Evolutionary conservation across 2,888 invertebrate species (phyloP), one percentile per base, ranked within the genome.

Genomic region (Acrobasis repandana): DNA sequence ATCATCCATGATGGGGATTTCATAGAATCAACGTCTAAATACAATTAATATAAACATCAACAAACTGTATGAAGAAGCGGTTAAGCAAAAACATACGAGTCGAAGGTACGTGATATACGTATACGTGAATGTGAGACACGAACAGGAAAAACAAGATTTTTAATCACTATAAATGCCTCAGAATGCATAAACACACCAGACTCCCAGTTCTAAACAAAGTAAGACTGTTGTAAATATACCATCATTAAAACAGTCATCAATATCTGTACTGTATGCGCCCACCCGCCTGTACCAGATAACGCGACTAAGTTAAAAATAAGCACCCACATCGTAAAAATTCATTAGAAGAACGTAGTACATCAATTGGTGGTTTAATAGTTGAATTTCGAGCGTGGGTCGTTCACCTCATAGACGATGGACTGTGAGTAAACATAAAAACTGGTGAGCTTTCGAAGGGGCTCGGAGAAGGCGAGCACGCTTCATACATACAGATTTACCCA

Each of bases 211-310:
- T 57, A 65, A 72, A 70, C 68, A 71, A 65, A 69, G 62, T 65
- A 65, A 58, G 58, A 20, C 61, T 36, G 70, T 65, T 65, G 72
- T 69, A 72, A 76, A 70, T 68, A 68, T 68, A 65, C 67, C 70
- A 71, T 70, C 78, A 78, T 82, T 80, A 82, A 80, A 83, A 74
- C 68, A 74, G 72, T 75, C 77, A 69, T 82, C 73, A 77, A 77
- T 73, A 62, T 43, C 63, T 63, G 65, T 63, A 73, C 76, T 79
- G 79, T 82, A 80, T 83, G 82, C 79, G 28, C 28, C 28, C 28
- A 28, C 28, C 28, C 81, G 74, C 71, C 67, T 67, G 58, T 60
- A 64, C 67, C 36, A 60, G 56, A 58, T 61, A 62, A 68, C 57
- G 75, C 80, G 64, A 69, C 77, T 66, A 70, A 72, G 63, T 77